phyloP scores from a whole-genome alignment of 1,140 invertebrate species.

The Euglossa dilemma region DNA sequence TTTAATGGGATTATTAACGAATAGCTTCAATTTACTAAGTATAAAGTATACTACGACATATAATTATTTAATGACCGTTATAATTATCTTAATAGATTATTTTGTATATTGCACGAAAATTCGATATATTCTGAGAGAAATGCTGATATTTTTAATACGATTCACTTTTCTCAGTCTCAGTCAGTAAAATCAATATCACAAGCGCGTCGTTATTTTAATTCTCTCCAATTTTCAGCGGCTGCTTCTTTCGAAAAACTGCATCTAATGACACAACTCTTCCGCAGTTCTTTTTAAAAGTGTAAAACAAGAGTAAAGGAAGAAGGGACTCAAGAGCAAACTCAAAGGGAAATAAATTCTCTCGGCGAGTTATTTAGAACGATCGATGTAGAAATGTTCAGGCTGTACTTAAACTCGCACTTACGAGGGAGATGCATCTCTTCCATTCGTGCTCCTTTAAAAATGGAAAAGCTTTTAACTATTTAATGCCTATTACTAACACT shows the following conservation, averaged over 20 bases:
- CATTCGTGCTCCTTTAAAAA: slow-evolving; percentile 6
- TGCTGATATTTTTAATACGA: too few relatives aligned
- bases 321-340: slow-evolving; percentile 24
- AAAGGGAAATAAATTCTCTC: slow-evolving; percentile 55
- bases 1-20: too few relatives aligned
- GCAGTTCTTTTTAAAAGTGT: slow-evolving; percentile 35
- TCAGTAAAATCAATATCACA: neutral
- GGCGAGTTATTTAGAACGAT: slow-evolving; percentile 51
- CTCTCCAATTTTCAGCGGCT: neutral
- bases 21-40: too few relatives aligned
- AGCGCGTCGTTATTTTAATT: too few relatives aligned
- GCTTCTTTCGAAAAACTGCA: neutral
- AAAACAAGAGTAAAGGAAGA: neutral
- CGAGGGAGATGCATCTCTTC: slow-evolving; percentile 28
- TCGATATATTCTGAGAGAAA: too few relatives aligned
- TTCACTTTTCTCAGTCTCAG: neutral
- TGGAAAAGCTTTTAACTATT: neutral
- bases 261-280: slow-evolving; percentile 21
- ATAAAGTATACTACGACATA: too few relatives aligned
- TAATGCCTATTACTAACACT: too few relatives aligned
- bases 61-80: too few relatives aligned
- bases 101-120: too few relatives aligned
- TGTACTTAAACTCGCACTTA: slow-evolving; percentile 30
- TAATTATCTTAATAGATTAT: too few relatives aligned
- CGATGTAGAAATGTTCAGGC: neutral